A percentile compares a stretch with the other conserved stretches of the same genome.
Evolutionary conservation across 1,140 invertebrate genomes (phyloP).

Genomic region (Zaprionus tsacasi): DNA sequence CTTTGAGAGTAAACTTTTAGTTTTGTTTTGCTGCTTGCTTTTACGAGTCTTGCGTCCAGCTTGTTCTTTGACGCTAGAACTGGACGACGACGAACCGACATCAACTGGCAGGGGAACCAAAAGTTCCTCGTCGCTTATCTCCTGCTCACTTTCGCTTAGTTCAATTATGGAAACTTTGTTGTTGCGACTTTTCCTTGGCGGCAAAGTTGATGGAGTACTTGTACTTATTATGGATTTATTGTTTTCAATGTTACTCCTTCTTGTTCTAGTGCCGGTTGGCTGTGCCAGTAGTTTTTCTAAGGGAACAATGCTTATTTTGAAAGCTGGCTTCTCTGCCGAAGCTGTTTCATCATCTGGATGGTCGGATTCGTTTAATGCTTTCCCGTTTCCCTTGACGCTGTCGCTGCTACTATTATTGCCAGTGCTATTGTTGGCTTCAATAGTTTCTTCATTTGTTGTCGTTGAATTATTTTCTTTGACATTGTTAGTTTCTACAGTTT

Average conservation of each 20-base stretch:
- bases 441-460: constrained; percentile 13
- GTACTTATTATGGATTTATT: constrained; percentile 6
- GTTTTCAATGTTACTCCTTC: constrained; percentile 11
- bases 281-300: constrained; percentile 70
- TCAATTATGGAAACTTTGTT: constrained; percentile 66
- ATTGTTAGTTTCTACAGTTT: constrained; percentile 28
- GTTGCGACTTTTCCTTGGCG: constrained; percentile 38
- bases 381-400: constrained; percentile 8
- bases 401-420: constrained; percentile 19
- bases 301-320: constrained; percentile 78
- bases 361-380: constrained; percentile 21
- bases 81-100: constrained; percentile 8
- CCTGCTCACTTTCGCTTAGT: constrained; percentile 56
- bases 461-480: constrained; percentile 43
- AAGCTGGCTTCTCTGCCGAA: constrained; percentile 41
- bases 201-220: constrained; percentile 17
- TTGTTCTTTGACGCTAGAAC: not conserved
- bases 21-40: constrained; percentile 5
- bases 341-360: constrained; percentile 20
- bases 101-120: not conserved
- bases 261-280: constrained; percentile 32
- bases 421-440: constrained; percentile 13
- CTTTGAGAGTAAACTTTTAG: constrained; percentile 30
- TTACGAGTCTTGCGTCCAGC: not conserved
- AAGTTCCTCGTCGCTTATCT: constrained; percentile 16